Evolutionary conservation across 2,797 vertebrate genomes (phyloP), one percentile per base, ranked within the genome.

Genomic region (Holocentrus rufus): DNA sequence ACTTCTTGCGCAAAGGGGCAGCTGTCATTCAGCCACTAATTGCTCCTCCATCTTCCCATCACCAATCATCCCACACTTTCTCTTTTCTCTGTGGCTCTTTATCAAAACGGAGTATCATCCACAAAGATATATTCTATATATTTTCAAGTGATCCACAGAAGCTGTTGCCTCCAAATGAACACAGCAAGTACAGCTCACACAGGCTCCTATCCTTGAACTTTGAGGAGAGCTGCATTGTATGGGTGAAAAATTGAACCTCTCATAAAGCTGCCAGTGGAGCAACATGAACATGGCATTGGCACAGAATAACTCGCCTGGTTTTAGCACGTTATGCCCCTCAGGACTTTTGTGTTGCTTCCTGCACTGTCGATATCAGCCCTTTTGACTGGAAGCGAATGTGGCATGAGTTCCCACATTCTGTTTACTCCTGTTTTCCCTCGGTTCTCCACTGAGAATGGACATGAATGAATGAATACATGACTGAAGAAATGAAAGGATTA

Each of bases 1-100:
- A 67, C 52, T 55, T 22, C 25, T 70, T 34, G 53, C 72, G 77
- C 62, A 83, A 82, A 76, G 57, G 60, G 55, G 61, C 72, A 82
- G 55, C 72, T 73, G 72, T 76, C 73, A 66, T 63, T 75, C 42
- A 44, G 36, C 73, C 60, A 82, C 46, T 54, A 54, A 46, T 9
- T 42, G 17, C 36, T 64, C 18, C 27, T 22, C 1, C 17, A 3
- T 23, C 20, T 50, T 13, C 42, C 54, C 22, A 74, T 54, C 52
- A 63, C 42, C 59, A 17, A 1, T 53, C 23, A n/a, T 44, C 5
- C 13, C 10, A 25, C 74, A 46, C 44, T n/a, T 31, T 22, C 34
- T 52, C 25, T 25, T 30, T 31, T 25, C n/a, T 34, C 5, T 23
- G 23, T 54, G 18, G 18, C 25, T 6, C 13, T 2, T 34, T 5